phyloP scores from a whole-genome alignment of 64 coral and sea anemone genomes.

The Pachyseris speciosa region DNA sequence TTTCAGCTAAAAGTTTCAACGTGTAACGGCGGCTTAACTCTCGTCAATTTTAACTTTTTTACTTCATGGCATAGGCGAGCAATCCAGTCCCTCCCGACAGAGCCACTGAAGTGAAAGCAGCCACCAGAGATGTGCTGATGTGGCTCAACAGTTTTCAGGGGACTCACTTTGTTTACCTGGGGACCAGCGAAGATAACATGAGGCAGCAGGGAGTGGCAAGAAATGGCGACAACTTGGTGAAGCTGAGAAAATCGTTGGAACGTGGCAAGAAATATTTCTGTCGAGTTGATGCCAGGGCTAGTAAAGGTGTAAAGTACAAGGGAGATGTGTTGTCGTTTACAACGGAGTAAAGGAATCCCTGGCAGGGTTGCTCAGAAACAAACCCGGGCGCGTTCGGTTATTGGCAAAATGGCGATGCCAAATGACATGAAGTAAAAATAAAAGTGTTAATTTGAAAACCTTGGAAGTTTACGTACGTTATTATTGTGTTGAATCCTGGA shows the following conservation, averaged over 20 bases:
- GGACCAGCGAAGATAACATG: background rate
- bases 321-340: background rate
- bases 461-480: too few relatives aligned
- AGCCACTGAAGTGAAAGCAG: slow-evolving; percentile 6
- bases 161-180: slow-evolving; percentile 60
- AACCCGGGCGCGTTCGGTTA: too few relatives aligned
- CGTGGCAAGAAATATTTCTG: slow-evolving; percentile 54
- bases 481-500: too few relatives aligned
- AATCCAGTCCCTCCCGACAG: slow-evolving; percentile 35
- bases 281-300: slow-evolving; percentile 69
- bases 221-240: slow-evolving; percentile 57
- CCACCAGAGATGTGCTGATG: slow-evolving; percentile 70
- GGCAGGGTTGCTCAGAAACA: too few relatives aligned
- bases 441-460: too few relatives aligned
- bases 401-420: too few relatives aligned
- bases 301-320: slow-evolving; percentile 1
- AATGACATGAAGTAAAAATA: too few relatives aligned
- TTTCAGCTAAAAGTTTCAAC: too few relatives aligned
- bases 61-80: background rate
- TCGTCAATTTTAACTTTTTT: background rate
- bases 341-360: too few relatives aligned
- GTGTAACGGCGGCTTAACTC: too few relatives aligned
- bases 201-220: slow-evolving; percentile 34
- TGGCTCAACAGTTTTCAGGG: slow-evolving; percentile 73
- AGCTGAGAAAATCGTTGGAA: slow-evolving; percentile 37